Conservation (phyloP, 1,140 invertebrate genomes). For the Apis laboriosa region DNA sequence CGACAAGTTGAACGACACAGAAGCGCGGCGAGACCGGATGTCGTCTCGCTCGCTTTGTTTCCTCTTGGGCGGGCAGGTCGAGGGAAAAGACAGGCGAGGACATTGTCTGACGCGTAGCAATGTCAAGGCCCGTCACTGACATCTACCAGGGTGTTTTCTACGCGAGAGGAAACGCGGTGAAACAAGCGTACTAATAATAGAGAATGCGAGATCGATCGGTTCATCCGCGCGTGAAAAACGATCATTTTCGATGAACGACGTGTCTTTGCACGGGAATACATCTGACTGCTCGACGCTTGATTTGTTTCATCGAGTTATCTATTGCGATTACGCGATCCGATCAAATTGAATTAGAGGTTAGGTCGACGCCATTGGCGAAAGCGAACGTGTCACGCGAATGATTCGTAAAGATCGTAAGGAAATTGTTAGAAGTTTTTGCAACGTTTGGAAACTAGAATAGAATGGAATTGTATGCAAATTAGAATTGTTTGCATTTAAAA, state of each 20-base stretch:
- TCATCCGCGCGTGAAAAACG: neutral
- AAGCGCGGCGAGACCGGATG: constrained; percentile 60
- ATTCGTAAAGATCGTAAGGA: neutral
- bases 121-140: constrained; percentile 47
- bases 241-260: neutral
- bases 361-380: neutral
- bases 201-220: neutral
- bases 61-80: constrained; percentile 46
- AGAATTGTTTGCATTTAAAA: too few relatives aligned
- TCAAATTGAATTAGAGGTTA: neutral
- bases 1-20: constrained; percentile 64
- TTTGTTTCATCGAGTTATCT: constrained; percentile 20
- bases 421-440: neutral
- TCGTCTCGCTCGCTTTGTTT: constrained; percentile 62
- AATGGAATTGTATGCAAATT: too few relatives aligned
- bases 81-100: constrained; percentile 61
- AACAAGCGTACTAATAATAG: too few relatives aligned
- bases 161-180: neutral
- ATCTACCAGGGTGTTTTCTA: constrained; percentile 22
- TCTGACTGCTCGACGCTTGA: neutral
- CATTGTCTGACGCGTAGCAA: constrained; percentile 59
- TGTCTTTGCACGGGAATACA: neutral
- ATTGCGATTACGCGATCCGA: neutral
- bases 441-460: too few relatives aligned
- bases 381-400: neutral